Evolutionary conservation across 2,113 vertebrate genomes (phyloP).

Genomic region (Baryphthengus martii): DNA sequence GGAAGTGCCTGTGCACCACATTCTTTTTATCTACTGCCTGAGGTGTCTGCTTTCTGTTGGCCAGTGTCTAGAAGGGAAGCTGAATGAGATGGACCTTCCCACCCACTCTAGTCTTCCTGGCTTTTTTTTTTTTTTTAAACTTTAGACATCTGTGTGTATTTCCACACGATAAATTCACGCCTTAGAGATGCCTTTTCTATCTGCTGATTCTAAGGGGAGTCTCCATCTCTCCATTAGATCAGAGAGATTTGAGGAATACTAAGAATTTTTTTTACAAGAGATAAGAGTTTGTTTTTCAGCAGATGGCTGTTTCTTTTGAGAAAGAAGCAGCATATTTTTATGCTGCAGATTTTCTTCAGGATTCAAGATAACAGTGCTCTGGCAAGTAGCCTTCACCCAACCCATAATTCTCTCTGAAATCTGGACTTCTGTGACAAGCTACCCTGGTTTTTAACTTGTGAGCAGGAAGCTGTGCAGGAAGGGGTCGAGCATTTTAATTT

Average conservation of each 20-base stretch:
- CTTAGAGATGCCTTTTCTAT: not conserved
- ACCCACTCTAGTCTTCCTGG: not conserved
- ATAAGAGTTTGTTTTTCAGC: not conserved
- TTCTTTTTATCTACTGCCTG: accelerated
- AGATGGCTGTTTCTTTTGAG: not conserved
- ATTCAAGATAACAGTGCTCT: not conserved
- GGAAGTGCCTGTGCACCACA: not conserved
- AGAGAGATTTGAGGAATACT: not conserved
- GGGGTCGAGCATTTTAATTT: not conserved
- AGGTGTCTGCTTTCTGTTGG: not conserved
- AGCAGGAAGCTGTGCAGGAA: not conserved
- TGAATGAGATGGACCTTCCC: not conserved
- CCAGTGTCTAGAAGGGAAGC: not conserved
- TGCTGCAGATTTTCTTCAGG: not conserved
- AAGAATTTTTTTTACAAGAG: not conserved
- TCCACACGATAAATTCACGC: not conserved
- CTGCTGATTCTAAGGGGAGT: not conserved
- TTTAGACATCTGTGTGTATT: not conserved
- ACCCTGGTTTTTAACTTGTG: not conserved
- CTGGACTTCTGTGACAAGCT: not conserved
- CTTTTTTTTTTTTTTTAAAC: not conserved
- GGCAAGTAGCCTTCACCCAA: not conserved
- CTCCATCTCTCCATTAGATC: not conserved
- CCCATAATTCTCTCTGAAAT: not conserved
- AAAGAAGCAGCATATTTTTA: not conserved